Conservation (phyloP, 35 echinoderm and acorn worm species). For the Apostichopus japonicus region DNA sequence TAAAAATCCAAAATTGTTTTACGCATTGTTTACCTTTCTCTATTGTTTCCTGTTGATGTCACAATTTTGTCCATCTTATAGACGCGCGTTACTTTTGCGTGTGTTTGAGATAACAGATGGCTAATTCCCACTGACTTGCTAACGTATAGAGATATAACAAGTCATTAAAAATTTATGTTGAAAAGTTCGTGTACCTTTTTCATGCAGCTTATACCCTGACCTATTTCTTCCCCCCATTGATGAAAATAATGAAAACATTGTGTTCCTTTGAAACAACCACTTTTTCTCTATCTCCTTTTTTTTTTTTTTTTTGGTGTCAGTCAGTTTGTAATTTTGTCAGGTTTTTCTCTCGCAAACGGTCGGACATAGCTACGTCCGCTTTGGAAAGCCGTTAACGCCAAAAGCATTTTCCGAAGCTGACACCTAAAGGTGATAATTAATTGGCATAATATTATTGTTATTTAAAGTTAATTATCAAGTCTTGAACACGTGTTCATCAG, state of each 20-base stretch:
- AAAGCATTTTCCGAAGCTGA: conserved; percentile 11
- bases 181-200: not conserved
- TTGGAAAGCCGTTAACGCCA: conserved; percentile 38
- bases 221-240: not conserved
- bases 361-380: conserved; percentile 29
- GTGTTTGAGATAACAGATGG: not conserved
- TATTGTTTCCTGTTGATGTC: not conserved
- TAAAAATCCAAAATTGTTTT: too few species aligned
- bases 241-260: conserved; percentile 13
- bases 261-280: conserved; percentile 9
- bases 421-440: conserved; percentile 47
- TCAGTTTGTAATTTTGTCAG: conserved; percentile 15
- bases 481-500: conserved; percentile 22
- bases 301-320: not conserved
- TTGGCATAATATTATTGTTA: conserved; percentile 52
- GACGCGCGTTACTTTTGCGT: not conserved
- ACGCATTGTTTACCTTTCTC: too few species aligned
- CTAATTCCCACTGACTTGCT: not conserved
- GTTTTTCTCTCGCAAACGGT: not conserved
- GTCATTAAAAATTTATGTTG: not conserved
- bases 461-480: conserved; percentile 34
- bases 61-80: not conserved
- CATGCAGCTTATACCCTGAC: not conserved
- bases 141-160: not conserved
- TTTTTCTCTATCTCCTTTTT: too few species aligned